Evolutionary conservation across 2,888 invertebrate genomes (phyloP).

Genomic region (Acanthosoma haemorrhoidale): DNA sequence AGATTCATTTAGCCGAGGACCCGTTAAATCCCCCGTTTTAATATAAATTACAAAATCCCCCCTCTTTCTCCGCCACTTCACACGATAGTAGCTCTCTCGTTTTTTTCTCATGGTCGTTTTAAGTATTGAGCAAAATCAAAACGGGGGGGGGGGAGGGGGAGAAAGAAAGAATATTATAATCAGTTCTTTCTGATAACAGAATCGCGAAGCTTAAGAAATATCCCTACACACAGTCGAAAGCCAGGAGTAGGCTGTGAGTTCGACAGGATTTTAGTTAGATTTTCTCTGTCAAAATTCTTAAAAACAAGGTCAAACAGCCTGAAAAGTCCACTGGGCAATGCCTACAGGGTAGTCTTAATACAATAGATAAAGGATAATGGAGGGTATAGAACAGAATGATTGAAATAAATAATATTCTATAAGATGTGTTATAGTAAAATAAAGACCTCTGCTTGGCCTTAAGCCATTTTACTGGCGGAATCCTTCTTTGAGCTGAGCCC

Average conservation of each 20-base stretch:
- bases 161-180: no score
- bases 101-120: not conserved
- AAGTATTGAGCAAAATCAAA: not conserved
- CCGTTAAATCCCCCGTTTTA: conserved; percentile 26
- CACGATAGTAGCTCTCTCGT: not conserved
- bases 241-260: not conserved
- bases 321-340: not conserved
- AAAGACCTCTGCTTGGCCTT: not conserved
- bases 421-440: not conserved
- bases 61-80: not conserved
- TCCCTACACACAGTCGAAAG: not conserved
- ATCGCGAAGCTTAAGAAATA: not conserved
- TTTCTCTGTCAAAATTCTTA: no score
- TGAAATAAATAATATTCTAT: conserved; percentile 1
- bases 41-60: conserved; percentile 23
- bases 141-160: not conserved
- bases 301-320: no score
- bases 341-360: not conserved
- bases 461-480: not conserved
- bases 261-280: no score
- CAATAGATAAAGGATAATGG: no score
- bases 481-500: not conserved
- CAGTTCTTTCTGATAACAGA: not conserved
- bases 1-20: conserved; percentile 17
- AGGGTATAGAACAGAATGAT: no score